A percentile compares a stretch with the other conserved stretches of the same genome.
Conservation (phyloP, 2,888 invertebrate species). For the Catonia carolina region DNA sequence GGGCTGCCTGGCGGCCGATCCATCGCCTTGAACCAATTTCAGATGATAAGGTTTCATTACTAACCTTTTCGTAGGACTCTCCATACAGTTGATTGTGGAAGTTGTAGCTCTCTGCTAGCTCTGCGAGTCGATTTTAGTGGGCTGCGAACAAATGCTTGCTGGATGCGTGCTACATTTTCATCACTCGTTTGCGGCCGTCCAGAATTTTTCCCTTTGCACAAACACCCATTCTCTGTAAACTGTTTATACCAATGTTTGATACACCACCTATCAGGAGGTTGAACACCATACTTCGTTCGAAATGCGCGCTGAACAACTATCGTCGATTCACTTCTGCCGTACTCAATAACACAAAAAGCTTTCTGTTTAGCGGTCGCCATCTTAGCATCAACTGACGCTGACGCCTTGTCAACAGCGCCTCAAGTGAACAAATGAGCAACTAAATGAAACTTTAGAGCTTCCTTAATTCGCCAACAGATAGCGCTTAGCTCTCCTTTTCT, state of each 20-base stretch:
- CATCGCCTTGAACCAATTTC: neutral
- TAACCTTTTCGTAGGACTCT: neutral
- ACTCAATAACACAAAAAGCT: slow-evolving; percentile 14
- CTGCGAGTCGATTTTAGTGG: slow-evolving; percentile 16
- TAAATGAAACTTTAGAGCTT: slow-evolving; percentile 1
- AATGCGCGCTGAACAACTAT: slow-evolving; percentile 11
- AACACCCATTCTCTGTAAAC: slow-evolving; percentile 19
- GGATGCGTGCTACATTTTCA: slow-evolving; percentile 10
- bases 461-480: slow-evolving; percentile 12
- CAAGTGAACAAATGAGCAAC: neutral
- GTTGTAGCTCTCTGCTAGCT: slow-evolving; percentile 13
- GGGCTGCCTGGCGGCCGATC: neutral
- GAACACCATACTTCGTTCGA: slow-evolving; percentile 11
- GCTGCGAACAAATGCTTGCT: slow-evolving; percentile 16
- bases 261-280: slow-evolving; percentile 17
- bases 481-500: slow-evolving; percentile 7
- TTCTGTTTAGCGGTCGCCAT: slow-evolving; percentile 6
- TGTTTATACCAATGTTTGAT: slow-evolving; percentile 18
- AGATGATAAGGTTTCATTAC: slow-evolving; percentile 1
- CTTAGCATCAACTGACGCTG: neutral
- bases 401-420: slow-evolving; percentile 1
- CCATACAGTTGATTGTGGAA: slow-evolving; percentile 3
- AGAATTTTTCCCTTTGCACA: slow-evolving; percentile 17
- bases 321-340: slow-evolving; percentile 16
- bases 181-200: slow-evolving; percentile 16